Evolutionary conservation across 2,113 vertebrate species (phyloP).

Genomic region (Phoenicopterus ruber): DNA sequence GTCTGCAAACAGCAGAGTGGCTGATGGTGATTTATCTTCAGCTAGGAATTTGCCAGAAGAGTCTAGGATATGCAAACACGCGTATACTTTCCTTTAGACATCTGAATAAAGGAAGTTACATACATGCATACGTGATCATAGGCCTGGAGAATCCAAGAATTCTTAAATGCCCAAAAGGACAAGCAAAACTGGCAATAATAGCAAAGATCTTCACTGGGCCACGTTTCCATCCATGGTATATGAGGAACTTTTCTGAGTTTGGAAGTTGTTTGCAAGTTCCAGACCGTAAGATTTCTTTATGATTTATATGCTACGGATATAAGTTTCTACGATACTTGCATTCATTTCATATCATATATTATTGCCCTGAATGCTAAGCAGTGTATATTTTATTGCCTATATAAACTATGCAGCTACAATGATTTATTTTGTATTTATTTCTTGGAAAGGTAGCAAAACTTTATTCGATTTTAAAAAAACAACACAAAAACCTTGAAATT

Average conservation of each 20-base stretch:
- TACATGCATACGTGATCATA: accelerated
- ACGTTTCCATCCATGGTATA: not conserved
- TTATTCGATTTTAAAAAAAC: not conserved
- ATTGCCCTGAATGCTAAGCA: not conserved
- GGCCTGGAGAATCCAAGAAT: not conserved
- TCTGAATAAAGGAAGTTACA: not conserved
- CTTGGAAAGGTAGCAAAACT: not conserved
- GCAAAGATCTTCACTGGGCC: not conserved
- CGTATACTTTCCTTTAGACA: not conserved
- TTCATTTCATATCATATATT: not conserved
- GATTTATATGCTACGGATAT: not conserved
- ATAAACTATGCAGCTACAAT: not conserved
- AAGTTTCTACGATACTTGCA: not conserved
- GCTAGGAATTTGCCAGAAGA: not conserved
- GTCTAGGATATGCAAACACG: accelerated
- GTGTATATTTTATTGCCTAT: not conserved
- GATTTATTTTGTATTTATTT: not conserved
- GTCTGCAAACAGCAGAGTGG: not conserved
- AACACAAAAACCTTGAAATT: not conserved
- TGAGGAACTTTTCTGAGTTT: not conserved
- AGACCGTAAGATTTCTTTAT: not conserved
- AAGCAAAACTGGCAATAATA: not conserved
- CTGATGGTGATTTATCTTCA: not conserved
- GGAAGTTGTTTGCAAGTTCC: not conserved
- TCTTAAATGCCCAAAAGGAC: not conserved